Evolutionary conservation across 2,888 invertebrate genomes (phyloP).

Genomic region (Sphinx pinastri): DNA sequence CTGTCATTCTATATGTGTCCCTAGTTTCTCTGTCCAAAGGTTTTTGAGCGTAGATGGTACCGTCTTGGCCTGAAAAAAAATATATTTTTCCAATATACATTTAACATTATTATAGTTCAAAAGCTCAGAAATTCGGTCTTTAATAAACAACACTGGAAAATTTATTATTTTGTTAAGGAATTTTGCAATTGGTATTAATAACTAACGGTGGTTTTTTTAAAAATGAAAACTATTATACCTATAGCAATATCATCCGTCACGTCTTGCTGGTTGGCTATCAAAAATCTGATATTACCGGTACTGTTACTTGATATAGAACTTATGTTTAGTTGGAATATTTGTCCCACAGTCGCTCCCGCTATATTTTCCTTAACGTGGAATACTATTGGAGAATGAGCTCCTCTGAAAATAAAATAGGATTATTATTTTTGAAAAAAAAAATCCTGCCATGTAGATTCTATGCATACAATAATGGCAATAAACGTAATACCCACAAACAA

Average conservation of each 20-base stretch:
- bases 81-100: background rate
- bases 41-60: slow-evolving; percentile 90
- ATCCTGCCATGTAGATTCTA: background rate
- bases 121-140: too few relatives aligned
- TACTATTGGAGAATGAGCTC: slow-evolving; percentile 88
- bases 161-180: too few relatives aligned
- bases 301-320: slow-evolving; percentile 59
- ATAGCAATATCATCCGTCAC: slow-evolving; percentile 91
- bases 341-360: slow-evolving; percentile 89
- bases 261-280: slow-evolving; percentile 93
- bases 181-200: too few relatives aligned
- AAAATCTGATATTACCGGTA: slow-evolving; percentile 85
- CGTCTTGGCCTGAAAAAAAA: slow-evolving; percentile 83
- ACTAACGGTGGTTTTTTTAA: too few relatives aligned
- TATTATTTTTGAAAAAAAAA: slow-evolving; percentile 42
- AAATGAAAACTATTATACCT: slow-evolving; percentile 61
- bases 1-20: slow-evolving; percentile 89
- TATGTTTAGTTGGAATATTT: slow-evolving; percentile 85
- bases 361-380: slow-evolving; percentile 91
- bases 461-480: too few relatives aligned
- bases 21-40: slow-evolving; percentile 91
- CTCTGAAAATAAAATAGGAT: slow-evolving; percentile 72
- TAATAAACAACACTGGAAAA: too few relatives aligned
- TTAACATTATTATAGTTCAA: too few relatives aligned
- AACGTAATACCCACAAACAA: background rate